These are phyloP conservation scores for Drosophila seguyi DNA, from an alignment of 1,140 invertebrate genomes.

Conservation along the genomic window DNA sequence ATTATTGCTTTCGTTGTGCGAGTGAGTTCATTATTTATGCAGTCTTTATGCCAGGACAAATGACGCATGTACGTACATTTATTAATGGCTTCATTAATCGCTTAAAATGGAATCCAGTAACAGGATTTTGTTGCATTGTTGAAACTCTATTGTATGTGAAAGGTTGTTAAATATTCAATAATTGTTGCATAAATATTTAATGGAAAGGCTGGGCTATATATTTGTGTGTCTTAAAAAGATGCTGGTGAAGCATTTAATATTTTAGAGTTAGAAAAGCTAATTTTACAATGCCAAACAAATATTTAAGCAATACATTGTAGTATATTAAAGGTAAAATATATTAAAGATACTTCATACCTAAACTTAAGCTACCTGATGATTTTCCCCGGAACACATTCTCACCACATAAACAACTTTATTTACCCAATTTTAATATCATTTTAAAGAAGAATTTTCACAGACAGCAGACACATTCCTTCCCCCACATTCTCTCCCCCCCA, in stretches of 20 bases:
- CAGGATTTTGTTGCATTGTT: constrained; percentile 1
- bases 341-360: not conserved
- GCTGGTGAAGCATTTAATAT: not conserved
- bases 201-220: not conserved
- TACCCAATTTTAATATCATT: constrained; percentile 4
- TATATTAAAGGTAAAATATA: not conserved
- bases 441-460: constrained; percentile 10
- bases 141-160: not conserved
- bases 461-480: constrained; percentile 5
- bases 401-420: constrained; percentile 3
- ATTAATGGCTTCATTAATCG: constrained; percentile 19
- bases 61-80: not conserved
- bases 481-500: not conserved
- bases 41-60: not conserved
- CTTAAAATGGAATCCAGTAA: constrained; percentile 3
- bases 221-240: not conserved
- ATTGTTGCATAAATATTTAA: not conserved
- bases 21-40: constrained; percentile 6
- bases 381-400: not conserved
- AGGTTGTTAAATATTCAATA: not conserved
- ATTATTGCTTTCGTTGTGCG: constrained; percentile 1
- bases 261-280: not conserved
- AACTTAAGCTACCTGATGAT: not conserved
- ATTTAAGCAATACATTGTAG: too few relatives aligned
- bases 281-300: too few relatives aligned